Base-by-base conservation (phyloP, 1,140 invertebrate genomes). In the Leptinotarsa lineolata region DNA sequence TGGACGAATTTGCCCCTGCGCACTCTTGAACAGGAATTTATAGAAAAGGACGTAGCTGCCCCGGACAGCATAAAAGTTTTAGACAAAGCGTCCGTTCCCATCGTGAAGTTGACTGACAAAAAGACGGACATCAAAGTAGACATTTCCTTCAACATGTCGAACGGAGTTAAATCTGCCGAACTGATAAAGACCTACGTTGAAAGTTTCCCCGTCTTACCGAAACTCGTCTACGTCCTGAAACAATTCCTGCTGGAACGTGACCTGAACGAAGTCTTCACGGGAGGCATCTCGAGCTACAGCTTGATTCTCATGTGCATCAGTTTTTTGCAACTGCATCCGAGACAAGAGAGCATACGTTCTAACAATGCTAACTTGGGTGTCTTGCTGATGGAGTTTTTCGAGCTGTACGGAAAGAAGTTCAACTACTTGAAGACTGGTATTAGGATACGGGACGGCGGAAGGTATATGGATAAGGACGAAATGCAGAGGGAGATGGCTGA, bases 231-330 rank as follows among this genome's bases (percentile, higher is more conserved):
- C 86, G 96, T 99, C 68, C 88, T 99, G 75, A 99, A 99, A 87
- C 97, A 99, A 87, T 99, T 98, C 88, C 90, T 99, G 70, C 88
- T 98, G 66, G 95, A 99, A 86, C 90, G 97, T 85, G 96, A 98
- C 88, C 90, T 99, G 79, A 99, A 99, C 87, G 97, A 99, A 91
- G 97, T 99, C 64, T 99, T 98, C 87, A 98, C 96, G 67, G 97
- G 98, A 78, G 98, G 98, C 83, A 98, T 99, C 81, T 97, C 96
- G 76, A 99, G 97, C 54, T 99, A 99, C 86, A 97, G 96, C 84
- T 91, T 99, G 76, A 98, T 99, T 85, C 91, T 99, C 70, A 97
- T 99, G 93, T 96, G 95, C 81, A 96, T 99, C 85, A 71, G 69
- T 63, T 89, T 46, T 58, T 63, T 80, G 24, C 77, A 88, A 90